A percentile compares a stretch with the other conserved stretches of the same genome.
These are phyloP conservation scores for Osmerus eperlanus DNA, from an alignment of 2,113 vertebrate species.

Conservation along the genomic window DNA sequence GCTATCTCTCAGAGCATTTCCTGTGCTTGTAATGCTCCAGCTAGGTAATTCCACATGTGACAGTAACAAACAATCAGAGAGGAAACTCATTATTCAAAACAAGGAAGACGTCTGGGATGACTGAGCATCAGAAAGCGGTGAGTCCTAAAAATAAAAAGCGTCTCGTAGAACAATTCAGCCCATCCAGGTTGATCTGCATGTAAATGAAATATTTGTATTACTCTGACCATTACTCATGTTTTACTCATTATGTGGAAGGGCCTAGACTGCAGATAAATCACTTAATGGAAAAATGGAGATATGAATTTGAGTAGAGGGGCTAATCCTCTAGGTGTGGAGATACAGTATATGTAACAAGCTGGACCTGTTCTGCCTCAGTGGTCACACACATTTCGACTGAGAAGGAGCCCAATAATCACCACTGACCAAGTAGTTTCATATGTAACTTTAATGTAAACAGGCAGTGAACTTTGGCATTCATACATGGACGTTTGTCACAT, in stretches of 20 bases:
- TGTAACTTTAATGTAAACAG: conserved; percentile 69
- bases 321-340: conserved; percentile 47
- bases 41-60: conserved; percentile 48
- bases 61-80: conserved; percentile 56
- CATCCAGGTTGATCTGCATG: conserved; percentile 59
- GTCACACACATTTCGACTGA: conserved; percentile 27
- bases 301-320: conserved; percentile 43
- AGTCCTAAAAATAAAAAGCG: conserved; percentile 48
- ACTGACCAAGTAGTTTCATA: conserved; percentile 50
- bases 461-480: conserved; percentile 60
- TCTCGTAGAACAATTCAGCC: conserved; percentile 55
- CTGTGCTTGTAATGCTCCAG: conserved; percentile 28
- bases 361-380: conserved; percentile 38
- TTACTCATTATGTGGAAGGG: conserved; percentile 59
- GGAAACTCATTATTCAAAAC: conserved; percentile 67
- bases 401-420: conserved; percentile 53
- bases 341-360: conserved; percentile 45
- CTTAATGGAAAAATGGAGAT: conserved; percentile 44
- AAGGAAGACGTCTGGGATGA: conserved; percentile 62
- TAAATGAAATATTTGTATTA: conserved; percentile 63
- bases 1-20: neutral
- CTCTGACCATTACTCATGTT: conserved; percentile 56
- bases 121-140: conserved; percentile 58
- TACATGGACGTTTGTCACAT: conserved; percentile 51
- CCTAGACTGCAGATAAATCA: conserved; percentile 48